Evolutionary conservation across 2,797 vertebrate genomes (phyloP).

Genomic region (Coreius guichenoti): DNA sequence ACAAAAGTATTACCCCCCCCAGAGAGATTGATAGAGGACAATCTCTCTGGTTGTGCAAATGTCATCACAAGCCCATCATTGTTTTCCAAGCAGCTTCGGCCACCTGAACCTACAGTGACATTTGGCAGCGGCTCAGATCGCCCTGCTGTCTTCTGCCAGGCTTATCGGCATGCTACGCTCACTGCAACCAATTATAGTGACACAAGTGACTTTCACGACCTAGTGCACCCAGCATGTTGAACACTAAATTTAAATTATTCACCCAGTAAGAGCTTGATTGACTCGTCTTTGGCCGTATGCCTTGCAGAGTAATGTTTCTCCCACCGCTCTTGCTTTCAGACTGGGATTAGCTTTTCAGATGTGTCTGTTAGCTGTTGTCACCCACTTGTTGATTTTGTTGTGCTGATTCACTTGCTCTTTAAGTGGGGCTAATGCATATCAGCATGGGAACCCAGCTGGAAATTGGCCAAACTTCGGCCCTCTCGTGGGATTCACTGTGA

Average conservation of each 20-base stretch:
- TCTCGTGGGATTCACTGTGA: slow-evolving; percentile 45
- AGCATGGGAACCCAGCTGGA: slow-evolving; percentile 38
- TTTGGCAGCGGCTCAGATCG: slow-evolving; percentile 43
- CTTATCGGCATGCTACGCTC: slow-evolving; percentile 69
- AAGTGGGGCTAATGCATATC: slow-evolving; percentile 49
- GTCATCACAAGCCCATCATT: slow-evolving; percentile 50
- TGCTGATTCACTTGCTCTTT: slow-evolving; percentile 42
- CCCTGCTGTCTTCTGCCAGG: slow-evolving; percentile 30
- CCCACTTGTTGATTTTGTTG: slow-evolving; percentile 45
- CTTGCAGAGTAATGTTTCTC: slow-evolving; percentile 36
- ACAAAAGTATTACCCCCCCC: background rate
- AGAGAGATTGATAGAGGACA: slow-evolving; percentile 13
- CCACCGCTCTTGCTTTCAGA: slow-evolving; percentile 19
- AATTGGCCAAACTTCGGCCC: slow-evolving; percentile 46
- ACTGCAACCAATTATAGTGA: slow-evolving; percentile 71
- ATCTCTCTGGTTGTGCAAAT: slow-evolving; percentile 35
- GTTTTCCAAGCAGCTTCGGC: slow-evolving; percentile 45
- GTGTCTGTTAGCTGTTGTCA: slow-evolving; percentile 15
- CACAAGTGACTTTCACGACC: slow-evolving; percentile 75
- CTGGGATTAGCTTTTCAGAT: slow-evolving; percentile 23
- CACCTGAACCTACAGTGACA: slow-evolving; percentile 47
- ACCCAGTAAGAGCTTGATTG: slow-evolving; percentile 60
- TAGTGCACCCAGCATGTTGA: slow-evolving; percentile 64
- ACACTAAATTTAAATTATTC: slow-evolving; percentile 71
- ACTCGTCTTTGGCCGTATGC: slow-evolving; percentile 51